Evolutionary conservation across 2,113 vertebrate genomes (phyloP).

Genomic region (Grallaria varia): DNA sequence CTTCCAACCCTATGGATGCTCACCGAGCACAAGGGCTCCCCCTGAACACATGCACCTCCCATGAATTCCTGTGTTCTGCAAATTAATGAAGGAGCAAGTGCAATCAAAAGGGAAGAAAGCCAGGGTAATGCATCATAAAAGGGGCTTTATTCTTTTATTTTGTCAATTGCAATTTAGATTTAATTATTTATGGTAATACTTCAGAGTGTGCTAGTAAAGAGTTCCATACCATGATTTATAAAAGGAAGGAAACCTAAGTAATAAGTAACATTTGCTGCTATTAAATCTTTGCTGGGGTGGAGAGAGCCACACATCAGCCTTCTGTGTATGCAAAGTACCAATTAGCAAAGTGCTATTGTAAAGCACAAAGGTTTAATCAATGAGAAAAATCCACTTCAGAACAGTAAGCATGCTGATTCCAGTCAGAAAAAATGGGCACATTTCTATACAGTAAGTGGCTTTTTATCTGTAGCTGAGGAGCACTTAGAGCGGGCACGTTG

Average conservation of each 20-base stretch:
- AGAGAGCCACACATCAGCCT: not conserved
- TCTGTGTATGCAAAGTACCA: conserved; percentile 34
- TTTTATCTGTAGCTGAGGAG: not conserved
- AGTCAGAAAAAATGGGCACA: not conserved
- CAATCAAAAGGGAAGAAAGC: conserved; percentile 36
- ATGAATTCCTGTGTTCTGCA: not conserved
- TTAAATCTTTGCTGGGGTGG: conserved; percentile 49
- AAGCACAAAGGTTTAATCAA: conserved; percentile 56
- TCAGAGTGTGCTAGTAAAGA: not conserved
- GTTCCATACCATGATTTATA: conserved; percentile 17
- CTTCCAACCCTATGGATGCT: not conserved
- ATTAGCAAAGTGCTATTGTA: conserved; percentile 49
- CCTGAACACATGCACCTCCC: not conserved
- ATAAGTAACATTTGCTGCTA: conserved; percentile 31
- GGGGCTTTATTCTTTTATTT: conserved; percentile 43
- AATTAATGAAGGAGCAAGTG: conserved; percentile 1
- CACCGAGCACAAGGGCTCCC: rapidly evolving
- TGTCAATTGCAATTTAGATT: conserved; percentile 50
- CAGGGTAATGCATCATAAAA: conserved; percentile 44
- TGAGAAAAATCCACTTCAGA: conserved; percentile 52
- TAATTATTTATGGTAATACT: conserved; percentile 64
- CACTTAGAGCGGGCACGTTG: rapidly evolving
- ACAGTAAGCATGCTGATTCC: not conserved
- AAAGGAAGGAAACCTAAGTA: conserved; percentile 45
- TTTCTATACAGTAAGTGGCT: not conserved